Conservation (phyloP, 2,888 invertebrate species). For the Ophion obscuratus region DNA sequence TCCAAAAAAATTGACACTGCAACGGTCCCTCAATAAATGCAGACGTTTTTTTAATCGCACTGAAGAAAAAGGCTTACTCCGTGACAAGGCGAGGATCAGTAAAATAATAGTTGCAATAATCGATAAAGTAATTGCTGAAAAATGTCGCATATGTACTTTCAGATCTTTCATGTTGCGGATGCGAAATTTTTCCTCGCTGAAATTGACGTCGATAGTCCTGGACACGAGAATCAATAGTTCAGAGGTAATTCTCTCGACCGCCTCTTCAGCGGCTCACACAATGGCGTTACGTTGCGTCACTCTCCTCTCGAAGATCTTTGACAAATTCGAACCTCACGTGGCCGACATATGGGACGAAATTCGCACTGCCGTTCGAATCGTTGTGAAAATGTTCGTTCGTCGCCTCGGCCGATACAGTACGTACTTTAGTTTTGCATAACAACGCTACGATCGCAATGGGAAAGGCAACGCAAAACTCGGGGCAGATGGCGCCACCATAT, state of each 20-base stretch:
- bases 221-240: slow-evolving; percentile 28
- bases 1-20: no score
- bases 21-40: no score
- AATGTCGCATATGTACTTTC: neutral
- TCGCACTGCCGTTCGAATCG: neutral
- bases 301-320: slow-evolving; percentile 40
- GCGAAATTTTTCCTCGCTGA: slow-evolving; percentile 7
- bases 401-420: slow-evolving; percentile 14
- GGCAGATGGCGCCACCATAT: no score
- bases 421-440: neutral
- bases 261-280: neutral
- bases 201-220: slow-evolving; percentile 32
- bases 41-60: neutral
- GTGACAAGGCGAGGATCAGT: no score
- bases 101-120: no score
- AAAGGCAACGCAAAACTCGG: no score
- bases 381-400: slow-evolving; percentile 2
- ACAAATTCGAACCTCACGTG: neutral
- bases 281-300: slow-evolving; percentile 42
- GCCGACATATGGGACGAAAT: slow-evolving; percentile 32
- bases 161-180: slow-evolving; percentile 16
- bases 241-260: slow-evolving; percentile 2
- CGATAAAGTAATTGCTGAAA: neutral
- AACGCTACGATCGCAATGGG: neutral
- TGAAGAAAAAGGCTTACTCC: neutral